Base-by-base conservation (phyloP, 2,113 vertebrate genomes). In the Archocentrus centrarchus region DNA sequence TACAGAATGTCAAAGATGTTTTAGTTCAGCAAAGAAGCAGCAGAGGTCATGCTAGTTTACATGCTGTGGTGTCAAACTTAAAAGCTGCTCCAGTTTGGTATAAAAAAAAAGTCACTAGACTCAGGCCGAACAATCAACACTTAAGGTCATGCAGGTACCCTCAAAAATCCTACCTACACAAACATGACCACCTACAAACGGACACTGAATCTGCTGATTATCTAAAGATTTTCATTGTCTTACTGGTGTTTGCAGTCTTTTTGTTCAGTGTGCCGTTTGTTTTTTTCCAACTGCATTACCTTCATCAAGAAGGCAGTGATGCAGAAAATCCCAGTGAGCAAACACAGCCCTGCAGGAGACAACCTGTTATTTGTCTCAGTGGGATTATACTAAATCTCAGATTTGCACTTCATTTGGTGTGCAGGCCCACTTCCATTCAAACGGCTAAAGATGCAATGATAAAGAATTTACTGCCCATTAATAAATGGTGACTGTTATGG, bases 1-100 rank as follows among this genome's bases (percentile, higher is more conserved):
- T 88, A 93, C 91, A 93, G 73, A 89, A 86, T 88, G 79, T 86
- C 86, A 87, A 83, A 86, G 86, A 61, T 11, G 41, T 47, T 66
- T 63, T 82, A 75, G 50, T 75, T 82, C 11, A 80, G 83, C 86
- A 58, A 60, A 73, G 75, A 68, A 59, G 27, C 59, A 88, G 89
- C 83, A 63, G 44, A 78, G 41, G n/a, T 75, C 79, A 88, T 88
- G 91, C 86, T 87, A 10, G 39, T 79, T 88, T 44, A 27, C 2
- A 20, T 11, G 10, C 50, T 17, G 37, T 66, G 3, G 75, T 18
- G 73, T 66, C 41, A 20, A 20, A 58, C 8, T 14, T 22, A 39
- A 17, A 27, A 22, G 73, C 75, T 64, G 66, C 57, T 77, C 27
- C 32, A 18, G 22, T 17, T 24, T 47, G 39, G 22, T 17, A n/a